Base-by-base conservation (phyloP, 1,140 invertebrate genomes). In the Sycobia sp. region DNA sequence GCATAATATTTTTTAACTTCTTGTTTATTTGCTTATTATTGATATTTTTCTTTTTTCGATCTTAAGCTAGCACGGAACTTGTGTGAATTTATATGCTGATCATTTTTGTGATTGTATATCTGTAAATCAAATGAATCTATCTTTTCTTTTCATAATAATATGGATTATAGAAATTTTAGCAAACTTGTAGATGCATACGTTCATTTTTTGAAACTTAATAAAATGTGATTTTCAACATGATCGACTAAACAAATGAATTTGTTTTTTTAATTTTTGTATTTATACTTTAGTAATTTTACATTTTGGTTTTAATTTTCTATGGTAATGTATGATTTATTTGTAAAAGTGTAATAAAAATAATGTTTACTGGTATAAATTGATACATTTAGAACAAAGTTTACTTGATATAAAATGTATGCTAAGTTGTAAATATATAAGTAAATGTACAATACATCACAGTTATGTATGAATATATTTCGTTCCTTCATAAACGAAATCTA, bases 271-370 rank as follows among this genome's bases (percentile, higher is more conserved):
- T 46, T 18, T 38, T 32, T 32, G 22, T 34, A 20, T 36, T 20
- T 5, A n/a, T n/a, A n/a, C n/a, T n/a, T n/a, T n/a, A n/a, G n/a
- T n/a, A n/a, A n/a, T n/a, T 36, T 50, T 34, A 34, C 10, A 34
- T 29, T 47, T 51, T 51, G 13, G 46, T 13, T 14, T 25, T 34
- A 50, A 32, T n/a, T n/a, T n/a, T n/a, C n/a, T n/a, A n/a, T 14
- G 13, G 13, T 32, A 32, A 18, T 25, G 13, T 20, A 11, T n/a
- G 32, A 36, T 22, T 16, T 32, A n/a, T n/a, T 29, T 55, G 53
- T 55, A 55, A 55, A 55, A 39, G 4, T 43, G 53, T 29, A 59
- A 59, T 59, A 50, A 59, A 59, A 29, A 59, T n/a, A 29, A 57
- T 22, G 44, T 49, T n/a, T n/a, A n/a, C n/a, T n/a, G n/a, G n/a